Percentiles rank a stretch among this genome's conserved stretches.
These are phyloP conservation scores for Athalia rosae DNA, from an alignment of 2,888 invertebrate species.

Conservation along the genomic window DNA sequence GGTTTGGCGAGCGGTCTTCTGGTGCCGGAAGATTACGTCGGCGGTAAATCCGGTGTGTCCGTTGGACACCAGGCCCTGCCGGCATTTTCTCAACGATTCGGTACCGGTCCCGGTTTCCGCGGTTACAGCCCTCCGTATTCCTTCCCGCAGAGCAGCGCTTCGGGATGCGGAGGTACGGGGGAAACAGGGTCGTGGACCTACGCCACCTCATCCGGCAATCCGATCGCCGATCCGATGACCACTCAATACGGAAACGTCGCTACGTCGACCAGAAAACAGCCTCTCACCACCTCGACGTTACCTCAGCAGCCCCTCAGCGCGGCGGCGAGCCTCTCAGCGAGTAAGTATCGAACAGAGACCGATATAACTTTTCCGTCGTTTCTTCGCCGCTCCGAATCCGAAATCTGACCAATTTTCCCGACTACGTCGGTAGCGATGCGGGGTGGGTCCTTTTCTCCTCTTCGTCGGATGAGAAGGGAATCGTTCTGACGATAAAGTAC, in stretches of 20 bases:
- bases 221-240: conserved; percentile 58
- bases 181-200: conserved; percentile 61
- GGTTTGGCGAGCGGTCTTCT: conserved; percentile 57
- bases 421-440: background rate
- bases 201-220: conserved; percentile 53
- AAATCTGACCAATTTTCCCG: too few species aligned
- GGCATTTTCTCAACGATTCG: conserved; percentile 77
- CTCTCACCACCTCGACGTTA: conserved; percentile 53
- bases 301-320: conserved; percentile 77
- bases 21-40: conserved; percentile 65
- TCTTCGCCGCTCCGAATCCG: too few species aligned
- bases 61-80: conserved; percentile 75
- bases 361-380: too few species aligned
- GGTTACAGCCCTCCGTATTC: conserved; percentile 66
- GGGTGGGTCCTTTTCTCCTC: conserved; percentile 11
- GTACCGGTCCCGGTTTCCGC: conserved; percentile 60
- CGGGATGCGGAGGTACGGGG: conserved; percentile 12
- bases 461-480: too few species aligned
- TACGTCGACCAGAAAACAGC: conserved; percentile 49
- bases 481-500: too few species aligned
- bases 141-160: conserved; percentile 57
- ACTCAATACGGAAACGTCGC: conserved; percentile 46
- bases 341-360: conserved; percentile 76
- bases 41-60: conserved; percentile 65
- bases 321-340: conserved; percentile 82